Percentiles rank a stretch among this genome's conserved stretches.
These are phyloP conservation scores for Rhinoderma darwinii DNA, from an alignment of 2,113 vertebrate genomes.

Conservation along the genomic window DNA sequence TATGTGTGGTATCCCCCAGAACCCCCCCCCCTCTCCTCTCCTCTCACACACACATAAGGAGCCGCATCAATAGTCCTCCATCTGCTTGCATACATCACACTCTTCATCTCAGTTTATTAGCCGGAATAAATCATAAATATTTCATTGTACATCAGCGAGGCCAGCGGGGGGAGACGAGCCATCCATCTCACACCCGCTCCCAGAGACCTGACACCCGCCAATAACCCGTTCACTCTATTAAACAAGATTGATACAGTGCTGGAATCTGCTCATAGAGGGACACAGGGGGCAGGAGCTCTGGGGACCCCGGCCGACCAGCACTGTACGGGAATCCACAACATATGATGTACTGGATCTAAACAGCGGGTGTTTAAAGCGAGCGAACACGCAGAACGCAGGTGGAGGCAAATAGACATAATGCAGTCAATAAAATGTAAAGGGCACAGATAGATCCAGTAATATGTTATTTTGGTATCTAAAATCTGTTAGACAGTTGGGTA, in stretches of 20 bases:
- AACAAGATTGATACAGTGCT: slow-evolving; percentile 91
- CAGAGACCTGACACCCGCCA: slow-evolving; percentile 73
- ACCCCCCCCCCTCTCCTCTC: slow-evolving; percentile 35
- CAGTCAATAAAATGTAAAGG: not conserved
- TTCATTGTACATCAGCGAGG: slow-evolving; percentile 86
- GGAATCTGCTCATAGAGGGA: slow-evolving; percentile 84
- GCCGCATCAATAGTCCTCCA: slow-evolving; percentile 80
- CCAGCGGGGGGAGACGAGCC: slow-evolving; percentile 77
- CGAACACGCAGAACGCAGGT: not conserved
- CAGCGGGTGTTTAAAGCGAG: not conserved
- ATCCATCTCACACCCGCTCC: slow-evolving; percentile 87
- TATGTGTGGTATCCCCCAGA: slow-evolving; percentile 21
- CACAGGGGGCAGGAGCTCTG: slow-evolving; percentile 2
- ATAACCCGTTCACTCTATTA: slow-evolving; percentile 90
- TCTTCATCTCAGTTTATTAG: slow-evolving; percentile 93
- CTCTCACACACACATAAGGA: slow-evolving; percentile 50
- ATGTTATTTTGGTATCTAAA: not conserved
- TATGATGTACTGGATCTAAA: not conserved
- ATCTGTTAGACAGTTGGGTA: not conserved
- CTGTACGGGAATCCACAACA: slow-evolving; percentile 24
- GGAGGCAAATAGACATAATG: not conserved
- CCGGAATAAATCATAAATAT: slow-evolving; percentile 95
- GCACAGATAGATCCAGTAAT: not conserved
- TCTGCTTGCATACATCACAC: slow-evolving; percentile 89
- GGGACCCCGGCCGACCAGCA: slow-evolving; percentile 15